Base-by-base conservation (phyloP, 2,113 vertebrate species). In the Okapia johnstoni region DNA sequence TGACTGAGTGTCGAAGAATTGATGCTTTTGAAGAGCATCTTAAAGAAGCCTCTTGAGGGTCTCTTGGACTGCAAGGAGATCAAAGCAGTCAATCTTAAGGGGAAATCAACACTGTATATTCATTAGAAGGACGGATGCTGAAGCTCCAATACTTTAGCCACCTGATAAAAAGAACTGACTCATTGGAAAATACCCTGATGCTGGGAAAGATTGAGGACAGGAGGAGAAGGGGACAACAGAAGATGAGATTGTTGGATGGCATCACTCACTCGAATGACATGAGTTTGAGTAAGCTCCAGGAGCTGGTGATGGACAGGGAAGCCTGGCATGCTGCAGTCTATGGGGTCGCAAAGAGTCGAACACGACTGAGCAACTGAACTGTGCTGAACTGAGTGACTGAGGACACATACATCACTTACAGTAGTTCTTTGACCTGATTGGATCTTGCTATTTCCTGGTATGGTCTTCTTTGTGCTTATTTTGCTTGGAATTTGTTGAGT, bases 291-390 rank as follows among this genome's bases (percentile, higher is more conserved):
- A 23, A 70, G 66, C 19, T 70, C 66, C 0, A 0, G 66, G 19
- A 70, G 66, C 12, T 70, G 19, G 36, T 70, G 10, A 26, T 43
- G 70, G 70, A 26, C 70, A 15, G 40, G 23, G 40, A 43, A 26
- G 3, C 23, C 70, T 76, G 23, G 12, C 0, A 1, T 25, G 70
- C 36, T 76, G 40, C 70, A 76, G 40, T 43, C 70, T 26, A 15
- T 43, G 70, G 40, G 70, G 25, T 26, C 2, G 0, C 40, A 26
- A 43, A 76, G 36, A 43, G 2, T 43, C 1, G 0, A 14, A 26
- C 23, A 76, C 0, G 2, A 76, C 36, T 76, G 70, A 43, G 23
- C 36, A 6, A 73, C 63, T 73, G 10, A 40, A 73, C 36, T 73
- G 5, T 12, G 23, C 19, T 6, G 19, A 36, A 21, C 63, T 70